Evolutionary conservation across 2,113 vertebrate species (phyloP), one percentile per base, ranked within the genome.

Genomic region (Hyperopisus bebe): DNA sequence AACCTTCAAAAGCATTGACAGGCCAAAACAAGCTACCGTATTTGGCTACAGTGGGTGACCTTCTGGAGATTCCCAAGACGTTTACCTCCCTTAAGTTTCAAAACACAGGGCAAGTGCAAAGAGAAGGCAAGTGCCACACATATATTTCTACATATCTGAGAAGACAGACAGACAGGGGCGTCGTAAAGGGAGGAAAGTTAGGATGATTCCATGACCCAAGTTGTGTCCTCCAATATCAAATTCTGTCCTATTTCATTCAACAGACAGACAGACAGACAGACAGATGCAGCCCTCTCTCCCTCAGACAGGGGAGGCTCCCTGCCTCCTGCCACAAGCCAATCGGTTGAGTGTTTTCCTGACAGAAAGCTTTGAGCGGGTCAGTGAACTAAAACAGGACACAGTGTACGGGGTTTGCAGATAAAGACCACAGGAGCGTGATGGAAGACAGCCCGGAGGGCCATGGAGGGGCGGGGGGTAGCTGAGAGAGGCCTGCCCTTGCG

Each of bases 361-460:
- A 39, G 74, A 80, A 80, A 80, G 31, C 31, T 80, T 42, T 80
- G 31, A 80, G 74, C 35, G 74, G 74, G 11, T 80, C 74, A 80
- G 35, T 80, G 74, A 42, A 42, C 35, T 35, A 80, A 80, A 80
- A 80, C 74, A 17, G 74, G 62, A 70, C 62, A 70, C n/a, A 70
- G 62, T 70, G 62, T 70, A 70, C 62, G 10, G 62, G 62, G 62
- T 70, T 70, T 70, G 62, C 62, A 80, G 74, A 80, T 42, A 80
- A 80, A 80, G 74, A 80, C 74, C 31, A 80, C 74, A 35, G 31
- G 39, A 27, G 87, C 10, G 87, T 62, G 87, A 88, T 62, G 87
- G 13, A 24, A 39, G 53, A 88, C 35, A 35, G 51, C 53, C 87
- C 3, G 39, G 35, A 19, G 35, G 53, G 87, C 8, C 15, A 35